Percentiles rank a stretch among this genome's conserved stretches.
Conservation (phyloP, 2,888 invertebrate species). For the Platycheirus albimanus region DNA sequence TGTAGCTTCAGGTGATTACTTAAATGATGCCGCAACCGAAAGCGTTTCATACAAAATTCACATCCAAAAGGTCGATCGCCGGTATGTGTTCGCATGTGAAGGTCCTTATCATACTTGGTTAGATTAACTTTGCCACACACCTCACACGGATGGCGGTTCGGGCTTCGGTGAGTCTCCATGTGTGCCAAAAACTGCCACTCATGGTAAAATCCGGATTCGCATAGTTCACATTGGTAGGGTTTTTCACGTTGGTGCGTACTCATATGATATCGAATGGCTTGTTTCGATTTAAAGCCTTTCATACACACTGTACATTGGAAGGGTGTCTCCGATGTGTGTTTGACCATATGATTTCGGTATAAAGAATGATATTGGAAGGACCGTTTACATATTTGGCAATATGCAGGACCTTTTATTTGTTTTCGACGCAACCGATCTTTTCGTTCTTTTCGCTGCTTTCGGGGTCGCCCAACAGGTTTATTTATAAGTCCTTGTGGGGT, state of each 20-base stretch:
- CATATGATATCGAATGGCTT: slow-evolving; percentile 78
- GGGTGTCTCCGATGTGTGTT: slow-evolving; percentile 77
- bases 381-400: slow-evolving; percentile 77
- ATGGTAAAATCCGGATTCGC: slow-evolving; percentile 82
- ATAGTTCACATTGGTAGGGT: slow-evolving; percentile 81
- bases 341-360: slow-evolving; percentile 78
- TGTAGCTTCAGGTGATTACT: slow-evolving; percentile 78
- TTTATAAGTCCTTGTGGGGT: slow-evolving; percentile 2
- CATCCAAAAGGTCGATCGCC: slow-evolving; percentile 84
- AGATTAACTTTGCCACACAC: slow-evolving; percentile 76
- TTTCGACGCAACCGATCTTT: slow-evolving; percentile 67
- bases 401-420: slow-evolving; percentile 77
- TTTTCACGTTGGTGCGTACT: slow-evolving; percentile 77
- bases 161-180: slow-evolving; percentile 76
- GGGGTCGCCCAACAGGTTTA: not conserved
- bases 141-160: slow-evolving; percentile 76
- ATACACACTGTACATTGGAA: slow-evolving; percentile 77
- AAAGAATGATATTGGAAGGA: slow-evolving; percentile 77
- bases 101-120: slow-evolving; percentile 76
- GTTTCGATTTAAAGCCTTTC: slow-evolving; percentile 77
- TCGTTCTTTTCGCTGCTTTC: slow-evolving; percentile 21
- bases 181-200: slow-evolving; percentile 77
- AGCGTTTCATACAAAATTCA: slow-evolving; percentile 77
- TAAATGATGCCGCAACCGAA: slow-evolving; percentile 77
- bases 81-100: slow-evolving; percentile 83